Conservation (phyloP, 1,140 invertebrate species). For the Lutraria rhynchaena region DNA sequence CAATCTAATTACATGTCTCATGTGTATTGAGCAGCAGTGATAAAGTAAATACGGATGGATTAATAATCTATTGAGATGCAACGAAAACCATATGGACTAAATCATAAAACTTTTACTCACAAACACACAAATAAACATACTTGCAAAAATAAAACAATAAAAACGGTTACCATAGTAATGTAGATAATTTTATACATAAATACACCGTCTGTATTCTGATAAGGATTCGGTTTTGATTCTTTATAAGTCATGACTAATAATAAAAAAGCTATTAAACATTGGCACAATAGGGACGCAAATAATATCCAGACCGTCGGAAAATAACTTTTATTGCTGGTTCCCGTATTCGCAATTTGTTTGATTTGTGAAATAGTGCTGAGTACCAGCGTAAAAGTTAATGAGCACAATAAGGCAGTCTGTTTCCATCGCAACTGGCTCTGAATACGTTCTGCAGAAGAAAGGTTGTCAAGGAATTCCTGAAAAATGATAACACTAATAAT, state of each 20-base stretch:
- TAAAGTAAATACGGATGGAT: no score
- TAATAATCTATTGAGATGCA: no score
- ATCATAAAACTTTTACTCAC: no score
- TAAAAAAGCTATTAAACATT: constrained; percentile 7
- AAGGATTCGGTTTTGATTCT: background rate
- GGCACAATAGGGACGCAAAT: background rate
- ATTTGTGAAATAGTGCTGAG: constrained; percentile 9
- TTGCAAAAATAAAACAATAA: constrained; percentile 11
- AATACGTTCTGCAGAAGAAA: no score
- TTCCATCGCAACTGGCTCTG: constrained; percentile 8
- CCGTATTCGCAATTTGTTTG: background rate
- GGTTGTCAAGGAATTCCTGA: no score
- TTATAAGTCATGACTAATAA: constrained; percentile 18
- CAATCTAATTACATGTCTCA: no score
- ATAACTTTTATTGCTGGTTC: constrained; percentile 1
- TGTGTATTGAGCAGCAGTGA: no score
- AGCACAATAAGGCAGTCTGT: constrained; percentile 14
- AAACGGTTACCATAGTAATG: constrained; percentile 5
- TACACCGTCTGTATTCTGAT: background rate
- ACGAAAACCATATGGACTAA: no score
- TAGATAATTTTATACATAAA: background rate
- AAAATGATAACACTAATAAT: no score
- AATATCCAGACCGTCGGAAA: background rate
- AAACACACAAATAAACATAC: constrained; percentile 4
- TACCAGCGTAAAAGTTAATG: constrained; percentile 7